Evolutionary conservation across 2,888 invertebrate genomes (phyloP), one percentile per base, ranked within the genome.

Genomic region (Phyllotreta striolata): DNA sequence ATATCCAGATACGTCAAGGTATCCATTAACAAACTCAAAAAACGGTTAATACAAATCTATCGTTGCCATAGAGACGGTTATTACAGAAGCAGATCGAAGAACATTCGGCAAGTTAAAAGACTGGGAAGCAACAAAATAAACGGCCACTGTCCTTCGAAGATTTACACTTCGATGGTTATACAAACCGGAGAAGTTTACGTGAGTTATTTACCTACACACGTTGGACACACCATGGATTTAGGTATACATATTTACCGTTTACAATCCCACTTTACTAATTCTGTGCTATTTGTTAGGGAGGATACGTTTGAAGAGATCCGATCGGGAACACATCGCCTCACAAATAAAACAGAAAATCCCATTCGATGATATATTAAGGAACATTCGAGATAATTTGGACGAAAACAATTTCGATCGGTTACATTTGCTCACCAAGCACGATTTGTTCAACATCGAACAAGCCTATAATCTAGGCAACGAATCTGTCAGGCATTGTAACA

Each of bases 391-490:
- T 55, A 63, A 69, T 35, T 13, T 66, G 6, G 59, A 51, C n/a
- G 62, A 60, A 9, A 47, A 51, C 10, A 55, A 62, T n/a, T 63
- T 69, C 10, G 63, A 71, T 46, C 34, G 72, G 1, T 60, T 73
- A 6, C 71, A 74, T 62, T 55, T 76, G 40, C 39, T 72, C 4
- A 75, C 71, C 10, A 72, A 66, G 63, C 74, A 73, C 60, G 76
- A 75, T 61, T 56, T 76, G 10, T 56, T 60, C 41, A 76, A 76
- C 47, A 74, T 75, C 43, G 70, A 70, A 59, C 35, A 51, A 2
- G 57, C 47, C 38, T 74, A 67, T 56, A 68, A 70, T 34, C 44
- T 73, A 3, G 66, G 64, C 37, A 54, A 62, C 9, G 64, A 71
- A 10, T 38, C 55, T 37, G 61, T 51, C 12, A 24, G 60, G 52